Base-by-base conservation (phyloP, 1,140 invertebrate species). In the Reticulitermes speratus region DNA sequence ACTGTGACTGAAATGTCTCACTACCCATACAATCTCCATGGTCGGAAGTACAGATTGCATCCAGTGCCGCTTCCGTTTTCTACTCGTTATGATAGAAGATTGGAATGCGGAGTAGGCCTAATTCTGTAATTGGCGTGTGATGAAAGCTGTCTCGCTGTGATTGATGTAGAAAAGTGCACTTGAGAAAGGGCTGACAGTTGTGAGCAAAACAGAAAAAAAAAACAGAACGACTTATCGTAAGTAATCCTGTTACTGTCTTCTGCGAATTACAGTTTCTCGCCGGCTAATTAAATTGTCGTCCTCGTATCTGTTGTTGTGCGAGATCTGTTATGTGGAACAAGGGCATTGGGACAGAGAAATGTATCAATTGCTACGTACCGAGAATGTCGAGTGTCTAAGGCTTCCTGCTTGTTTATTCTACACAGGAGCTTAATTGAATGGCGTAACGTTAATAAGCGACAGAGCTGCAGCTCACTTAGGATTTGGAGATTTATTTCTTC, bases 281-380 rank as follows among this genome's bases (percentile, higher is more conserved):
- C n/a, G 25, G 25, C 65, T 75, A 75, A 75, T 75, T 75, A 75
- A 75, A 30, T 75, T 75, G 25, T 75, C n/a, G 65, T 75, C 14
- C 25, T 75, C 65, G 25, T n/a, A 8, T 75, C 14, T 21, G 52
- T 55, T 55, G 52, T 48, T 48, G 16, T 55, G 19, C 19, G 9
- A 55, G 3, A 16, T 2, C 48, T 55, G 52, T 55, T 75, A 75
- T 75, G 65, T 75, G 65, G 65, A 75, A 75, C 65, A 75, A 30
- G 65, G 65, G 65, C 65, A 75, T 75, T 75, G 65, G 65, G 65
- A 75, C 65, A 75, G 65, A 75, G 65, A 75, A 75, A 75, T 75
- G 11, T 30, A 75, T 75, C 25, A 30, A 25, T 11, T 30, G 8
- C 25, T 30, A 30, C 65, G n/a, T 9, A 75, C 8, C 65, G 16